Evolutionary conservation across 2,797 vertebrate species (phyloP).

Genomic region (Phataginus tricuspis): DNA sequence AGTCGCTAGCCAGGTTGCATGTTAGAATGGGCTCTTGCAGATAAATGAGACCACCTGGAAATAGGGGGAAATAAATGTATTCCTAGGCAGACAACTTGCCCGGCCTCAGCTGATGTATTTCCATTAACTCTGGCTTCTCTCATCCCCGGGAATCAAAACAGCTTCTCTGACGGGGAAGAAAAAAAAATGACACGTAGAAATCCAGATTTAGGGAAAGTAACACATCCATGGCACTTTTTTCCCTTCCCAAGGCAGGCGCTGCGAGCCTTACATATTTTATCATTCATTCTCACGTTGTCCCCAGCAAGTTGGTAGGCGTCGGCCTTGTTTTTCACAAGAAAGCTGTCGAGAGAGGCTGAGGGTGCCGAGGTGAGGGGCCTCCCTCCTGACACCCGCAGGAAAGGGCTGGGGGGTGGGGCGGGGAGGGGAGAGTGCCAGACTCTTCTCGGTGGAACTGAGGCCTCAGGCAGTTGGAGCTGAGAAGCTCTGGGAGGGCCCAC

Average conservation of each 20-base stretch:
- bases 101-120: background rate
- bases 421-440: background rate
- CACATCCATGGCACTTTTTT: slow-evolving; percentile 7
- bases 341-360: slow-evolving; percentile 41
- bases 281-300: slow-evolving; percentile 65
- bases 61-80: background rate
- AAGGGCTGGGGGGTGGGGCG: background rate
- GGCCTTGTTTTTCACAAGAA: slow-evolving; percentile 66
- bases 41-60: background rate
- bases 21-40: background rate
- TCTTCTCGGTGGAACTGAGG: background rate
- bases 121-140: background rate
- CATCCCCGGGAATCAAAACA: background rate
- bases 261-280: slow-evolving; percentile 72
- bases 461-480: background rate
- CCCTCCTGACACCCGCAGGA: slow-evolving; percentile 22
- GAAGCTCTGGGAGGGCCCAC: background rate
- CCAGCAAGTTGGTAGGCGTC: slow-evolving; percentile 13
- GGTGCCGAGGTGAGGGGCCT: slow-evolving; percentile 36
- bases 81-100: fast-evolving
- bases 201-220: slow-evolving; percentile 52
- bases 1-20: background rate
- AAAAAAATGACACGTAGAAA: background rate
- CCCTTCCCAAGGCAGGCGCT: background rate
- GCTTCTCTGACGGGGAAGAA: background rate